Evolutionary conservation across 2,888 invertebrate species (phyloP).

Genomic region (Epiperipatus broadwayi): DNA sequence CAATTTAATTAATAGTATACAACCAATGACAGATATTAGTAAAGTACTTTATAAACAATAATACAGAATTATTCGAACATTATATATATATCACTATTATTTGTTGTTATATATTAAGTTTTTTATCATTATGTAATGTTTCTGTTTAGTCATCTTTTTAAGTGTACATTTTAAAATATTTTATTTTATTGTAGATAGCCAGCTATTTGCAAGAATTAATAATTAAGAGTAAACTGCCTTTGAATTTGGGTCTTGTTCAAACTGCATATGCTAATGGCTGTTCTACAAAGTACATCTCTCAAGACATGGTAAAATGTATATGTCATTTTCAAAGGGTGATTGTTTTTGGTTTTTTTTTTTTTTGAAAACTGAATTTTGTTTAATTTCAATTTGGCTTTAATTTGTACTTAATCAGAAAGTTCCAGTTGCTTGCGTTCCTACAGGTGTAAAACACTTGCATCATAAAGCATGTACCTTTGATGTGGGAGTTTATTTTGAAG

Average conservation of each 20-base stretch:
- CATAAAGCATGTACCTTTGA: slow-evolving; percentile 74
- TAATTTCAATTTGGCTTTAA: too few species aligned
- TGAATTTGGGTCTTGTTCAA: slow-evolving; percentile 77
- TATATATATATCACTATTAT: too few species aligned
- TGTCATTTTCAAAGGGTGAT: background rate
- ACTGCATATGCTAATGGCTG: slow-evolving; percentile 97
- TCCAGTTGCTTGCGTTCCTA: slow-evolving; percentile 72
- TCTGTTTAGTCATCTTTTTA: slow-evolving; percentile 6
- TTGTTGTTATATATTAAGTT: too few species aligned
- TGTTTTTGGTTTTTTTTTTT: background rate
- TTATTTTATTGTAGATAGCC: slow-evolving; percentile 13
- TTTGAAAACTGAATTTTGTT: background rate
- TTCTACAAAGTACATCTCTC: slow-evolving; percentile 67
- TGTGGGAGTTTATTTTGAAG: slow-evolving; percentile 94
- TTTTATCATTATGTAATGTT: background rate
- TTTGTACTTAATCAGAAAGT: too few species aligned
- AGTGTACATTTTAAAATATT: too few species aligned
- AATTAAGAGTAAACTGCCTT: slow-evolving; percentile 31
- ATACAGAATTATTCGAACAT: too few species aligned
- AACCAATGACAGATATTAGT: too few species aligned
- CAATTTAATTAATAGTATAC: too few species aligned
- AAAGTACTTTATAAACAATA: too few species aligned
- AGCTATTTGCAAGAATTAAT: slow-evolving; percentile 13
- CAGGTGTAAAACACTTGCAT: slow-evolving; percentile 92
- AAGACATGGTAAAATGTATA: slow-evolving; percentile 26